Evolutionary conservation across 2,113 vertebrate genomes (phyloP).

Genomic region (Pelvicachromis taeniatus): DNA sequence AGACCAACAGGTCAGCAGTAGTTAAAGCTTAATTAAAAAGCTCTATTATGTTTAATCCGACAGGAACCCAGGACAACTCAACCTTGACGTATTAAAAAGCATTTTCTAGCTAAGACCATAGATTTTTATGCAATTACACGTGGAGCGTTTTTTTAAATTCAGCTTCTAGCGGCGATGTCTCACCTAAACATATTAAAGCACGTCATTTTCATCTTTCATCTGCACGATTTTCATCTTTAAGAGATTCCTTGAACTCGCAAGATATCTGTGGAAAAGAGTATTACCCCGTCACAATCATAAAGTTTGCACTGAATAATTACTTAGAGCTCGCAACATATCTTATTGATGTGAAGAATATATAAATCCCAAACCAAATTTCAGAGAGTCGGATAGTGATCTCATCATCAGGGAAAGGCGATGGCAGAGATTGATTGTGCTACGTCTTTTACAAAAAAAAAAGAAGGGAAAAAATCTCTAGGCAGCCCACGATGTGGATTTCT

Average conservation of each 20-base stretch:
- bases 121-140: neutral
- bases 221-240: neutral
- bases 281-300: neutral
- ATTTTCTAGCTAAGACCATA: neutral
- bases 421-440: constrained; percentile 42
- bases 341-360: constrained; percentile 39
- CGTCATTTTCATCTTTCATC: neutral
- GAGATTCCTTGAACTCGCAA: neutral
- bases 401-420: constrained; percentile 25
- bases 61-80: neutral
- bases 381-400: constrained; percentile 37
- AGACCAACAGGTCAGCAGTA: neutral
- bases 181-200: neutral
- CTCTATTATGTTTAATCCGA: neutral
- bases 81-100: neutral
- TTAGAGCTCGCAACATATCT: neutral
- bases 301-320: constrained; percentile 25
- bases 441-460: neutral
- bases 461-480: constrained; percentile 7
- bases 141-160: neutral
- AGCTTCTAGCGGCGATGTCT: neutral
- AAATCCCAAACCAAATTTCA: constrained; percentile 58
- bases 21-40: neutral
- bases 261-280: neutral
- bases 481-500: constrained; percentile 40